Evolutionary conservation across 2,113 vertebrate species (phyloP).

Genomic region (Pelobates fuscus): DNA sequence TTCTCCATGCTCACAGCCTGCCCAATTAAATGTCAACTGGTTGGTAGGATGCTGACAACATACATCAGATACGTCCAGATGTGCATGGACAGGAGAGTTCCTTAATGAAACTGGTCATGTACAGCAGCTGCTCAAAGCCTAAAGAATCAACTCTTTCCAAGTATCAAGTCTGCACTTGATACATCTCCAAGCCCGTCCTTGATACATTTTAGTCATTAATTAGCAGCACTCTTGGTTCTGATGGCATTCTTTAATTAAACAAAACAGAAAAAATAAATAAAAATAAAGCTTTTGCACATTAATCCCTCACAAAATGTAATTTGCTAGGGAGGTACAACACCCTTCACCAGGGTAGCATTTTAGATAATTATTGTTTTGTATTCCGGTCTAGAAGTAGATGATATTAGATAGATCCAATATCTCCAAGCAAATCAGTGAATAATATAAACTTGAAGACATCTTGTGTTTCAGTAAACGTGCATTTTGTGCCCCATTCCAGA

Average conservation of each 20-base stretch:
- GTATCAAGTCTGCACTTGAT: not conserved
- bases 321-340: conserved; percentile 29
- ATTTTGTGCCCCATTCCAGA: too few species aligned
- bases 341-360: conserved; percentile 25
- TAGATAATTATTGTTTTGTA: not conserved
- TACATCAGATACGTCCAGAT: not conserved
- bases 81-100: not conserved
- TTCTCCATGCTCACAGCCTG: not conserved
- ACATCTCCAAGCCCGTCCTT: not conserved
- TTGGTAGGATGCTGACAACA: not conserved
- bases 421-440: too few species aligned
- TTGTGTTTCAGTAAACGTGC: too few species aligned
- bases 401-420: too few species aligned
- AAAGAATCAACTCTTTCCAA: not conserved
- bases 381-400: not conserved
- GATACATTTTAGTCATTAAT: not conserved
- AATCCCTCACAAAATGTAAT: conserved; percentile 8
- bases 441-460: too few species aligned
- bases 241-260: not conserved
- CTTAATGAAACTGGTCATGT: not conserved
- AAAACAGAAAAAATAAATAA: too few species aligned
- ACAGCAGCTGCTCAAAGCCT: not conserved
- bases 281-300: conserved; percentile 35
- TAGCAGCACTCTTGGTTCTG: not conserved
- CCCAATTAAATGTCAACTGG: not conserved